Conservation (phyloP, 1,140 invertebrate genomes). For the Agraylea sexmaculata region DNA sequence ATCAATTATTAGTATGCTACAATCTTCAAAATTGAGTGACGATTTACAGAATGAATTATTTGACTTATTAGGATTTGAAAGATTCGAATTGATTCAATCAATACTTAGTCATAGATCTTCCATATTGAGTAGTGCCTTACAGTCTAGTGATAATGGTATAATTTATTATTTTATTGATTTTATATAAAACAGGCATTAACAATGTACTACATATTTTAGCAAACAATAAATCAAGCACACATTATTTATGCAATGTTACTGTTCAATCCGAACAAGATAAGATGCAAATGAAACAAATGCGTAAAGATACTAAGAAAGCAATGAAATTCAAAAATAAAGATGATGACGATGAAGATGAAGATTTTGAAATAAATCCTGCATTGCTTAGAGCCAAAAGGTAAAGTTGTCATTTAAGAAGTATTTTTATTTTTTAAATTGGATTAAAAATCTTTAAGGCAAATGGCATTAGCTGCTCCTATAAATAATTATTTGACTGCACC, state of each 20-base stretch:
- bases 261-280: slow-evolving; percentile 80
- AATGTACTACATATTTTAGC: slow-evolving; percentile 11
- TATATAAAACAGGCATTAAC: too few species aligned
- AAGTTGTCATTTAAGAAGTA: slow-evolving; percentile 8
- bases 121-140: slow-evolving; percentile 10
- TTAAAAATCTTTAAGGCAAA: slow-evolving; percentile 31
- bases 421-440: not conserved
- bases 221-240: slow-evolving; percentile 31
- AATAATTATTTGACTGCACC: slow-evolving; percentile 17
- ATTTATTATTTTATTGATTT: too few species aligned
- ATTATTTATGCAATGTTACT: slow-evolving; percentile 61
- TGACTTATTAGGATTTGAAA: slow-evolving; percentile 77
- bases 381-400: slow-evolving; percentile 24
- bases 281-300: slow-evolving; percentile 62
- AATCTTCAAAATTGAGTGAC: slow-evolving; percentile 52
- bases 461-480: slow-evolving; percentile 33
- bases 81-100: slow-evolving; percentile 73
- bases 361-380: slow-evolving; percentile 29
- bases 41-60: slow-evolving; percentile 80
- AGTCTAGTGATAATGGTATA: too few species aligned
- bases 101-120: slow-evolving; percentile 57
- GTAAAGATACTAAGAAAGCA: slow-evolving; percentile 83
- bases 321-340: slow-evolving; percentile 42
- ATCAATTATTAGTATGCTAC: slow-evolving; percentile 47
- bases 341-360: slow-evolving; percentile 39